Percentiles rank a stretch among this genome's conserved stretches.
Evolutionary conservation across 2,113 vertebrate species (phyloP).

Genomic region (Xiphophorus couchianus): DNA sequence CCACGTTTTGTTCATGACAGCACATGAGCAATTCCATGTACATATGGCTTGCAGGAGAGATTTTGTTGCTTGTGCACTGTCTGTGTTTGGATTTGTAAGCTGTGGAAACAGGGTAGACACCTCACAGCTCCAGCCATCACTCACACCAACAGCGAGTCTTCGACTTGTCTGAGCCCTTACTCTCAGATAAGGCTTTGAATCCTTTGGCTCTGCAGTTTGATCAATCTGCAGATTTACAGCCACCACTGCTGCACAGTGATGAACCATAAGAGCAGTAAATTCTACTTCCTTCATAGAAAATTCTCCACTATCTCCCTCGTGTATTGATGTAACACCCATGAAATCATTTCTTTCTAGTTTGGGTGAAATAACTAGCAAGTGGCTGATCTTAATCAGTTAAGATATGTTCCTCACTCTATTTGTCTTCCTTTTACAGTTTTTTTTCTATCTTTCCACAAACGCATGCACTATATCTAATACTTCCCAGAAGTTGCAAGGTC

Average conservation of each 20-base stretch:
- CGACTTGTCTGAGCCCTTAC: constrained; percentile 67
- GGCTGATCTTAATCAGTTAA: constrained; percentile 57
- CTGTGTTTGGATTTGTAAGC: constrained; percentile 39
- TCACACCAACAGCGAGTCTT: constrained; percentile 61
- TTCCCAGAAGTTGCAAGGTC: constrained; percentile 44
- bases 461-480: constrained; percentile 40
- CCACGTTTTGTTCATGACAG: constrained; percentile 3
- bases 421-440: constrained; percentile 43
- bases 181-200: constrained; percentile 73
- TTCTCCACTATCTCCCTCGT: constrained; percentile 42
- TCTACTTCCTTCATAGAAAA: constrained; percentile 64
- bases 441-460: background rate
- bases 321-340: constrained; percentile 71
- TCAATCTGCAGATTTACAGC: constrained; percentile 77
- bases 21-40: constrained; percentile 5
- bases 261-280: constrained; percentile 74
- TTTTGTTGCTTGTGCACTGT: background rate
- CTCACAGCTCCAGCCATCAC: constrained; percentile 59
- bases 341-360: constrained; percentile 67
- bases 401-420: constrained; percentile 39
- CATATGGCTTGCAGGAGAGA: constrained; percentile 11
- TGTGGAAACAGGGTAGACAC: constrained; percentile 35
- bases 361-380: constrained; percentile 46
- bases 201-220: constrained; percentile 68
- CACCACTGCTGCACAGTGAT: constrained; percentile 67